A percentile compares a stretch with the other conserved stretches of the same genome.
phyloP scores from a whole-genome alignment of 2,888 invertebrate species.

The Aricia artaxerxes region DNA sequence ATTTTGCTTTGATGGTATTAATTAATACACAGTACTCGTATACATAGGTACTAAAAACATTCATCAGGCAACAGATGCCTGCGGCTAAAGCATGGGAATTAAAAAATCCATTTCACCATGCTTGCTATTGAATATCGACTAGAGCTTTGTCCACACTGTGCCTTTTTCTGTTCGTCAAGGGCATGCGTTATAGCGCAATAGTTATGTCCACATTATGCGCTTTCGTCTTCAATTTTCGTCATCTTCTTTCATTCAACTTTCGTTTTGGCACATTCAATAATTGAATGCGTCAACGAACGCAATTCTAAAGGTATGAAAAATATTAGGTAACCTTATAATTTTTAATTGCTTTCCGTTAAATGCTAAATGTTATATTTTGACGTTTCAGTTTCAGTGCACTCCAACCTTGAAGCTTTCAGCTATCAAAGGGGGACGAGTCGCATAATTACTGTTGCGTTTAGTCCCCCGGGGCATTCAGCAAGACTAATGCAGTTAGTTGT shows the following conservation, averaged over 20 bases:
- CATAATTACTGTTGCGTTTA: conserved; percentile 3
- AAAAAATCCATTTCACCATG: background rate
- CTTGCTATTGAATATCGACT: background rate
- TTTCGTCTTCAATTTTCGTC: too few species aligned
- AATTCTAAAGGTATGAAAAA: too few species aligned
- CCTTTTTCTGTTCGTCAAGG: too few species aligned
- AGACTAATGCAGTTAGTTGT: background rate
- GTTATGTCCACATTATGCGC: too few species aligned
- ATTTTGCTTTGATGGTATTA: background rate
- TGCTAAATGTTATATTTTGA: background rate
- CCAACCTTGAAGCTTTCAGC: background rate
- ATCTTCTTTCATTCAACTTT: too few species aligned
- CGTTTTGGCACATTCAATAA: too few species aligned
- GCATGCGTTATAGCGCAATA: too few species aligned
- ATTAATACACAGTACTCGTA: background rate
- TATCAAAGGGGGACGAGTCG: background rate
- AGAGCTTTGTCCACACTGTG: background rate
- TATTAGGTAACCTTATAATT: background rate
- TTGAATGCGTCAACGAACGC: too few species aligned
- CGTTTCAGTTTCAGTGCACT: background rate
- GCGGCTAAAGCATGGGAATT: background rate
- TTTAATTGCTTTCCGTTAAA: background rate
- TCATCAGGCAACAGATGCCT: background rate
- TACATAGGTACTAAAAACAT: background rate
- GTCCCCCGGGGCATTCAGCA: background rate